Evolutionary conservation across 92 coral and sea anemone genomes (phyloP).

Genomic region (Umimayanthus chanpuru): DNA sequence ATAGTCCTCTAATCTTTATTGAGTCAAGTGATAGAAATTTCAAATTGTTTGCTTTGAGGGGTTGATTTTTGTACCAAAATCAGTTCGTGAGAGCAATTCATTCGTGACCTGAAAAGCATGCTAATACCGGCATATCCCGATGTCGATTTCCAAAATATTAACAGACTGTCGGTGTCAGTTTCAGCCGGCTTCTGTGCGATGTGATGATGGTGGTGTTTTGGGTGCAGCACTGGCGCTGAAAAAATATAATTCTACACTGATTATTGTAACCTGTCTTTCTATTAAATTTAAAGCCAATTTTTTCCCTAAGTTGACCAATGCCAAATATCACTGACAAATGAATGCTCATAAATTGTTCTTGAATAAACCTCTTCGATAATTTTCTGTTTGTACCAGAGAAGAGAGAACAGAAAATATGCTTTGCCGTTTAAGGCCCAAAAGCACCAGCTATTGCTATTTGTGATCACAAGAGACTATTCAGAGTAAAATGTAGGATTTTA

Average conservation of each 20-base stretch:
- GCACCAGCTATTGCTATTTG: slow-evolving; percentile 4
- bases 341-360: not conserved
- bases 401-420: not conserved
- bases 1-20: slow-evolving; percentile 66
- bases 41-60: slow-evolving; percentile 50
- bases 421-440: not conserved
- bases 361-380: not conserved
- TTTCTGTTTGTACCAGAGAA: slow-evolving; percentile 23
- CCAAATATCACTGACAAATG: not conserved
- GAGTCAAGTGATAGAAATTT: slow-evolving; percentile 52
- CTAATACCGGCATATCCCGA: not conserved
- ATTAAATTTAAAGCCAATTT: not conserved
- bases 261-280: not conserved
- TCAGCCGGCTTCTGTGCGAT: slow-evolving; percentile 17
- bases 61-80: slow-evolving; percentile 14
- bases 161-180: slow-evolving; percentile 13
- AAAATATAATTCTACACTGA: not conserved
- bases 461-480: not conserved
- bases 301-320: not conserved
- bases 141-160: slow-evolving; percentile 1
- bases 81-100: not conserved
- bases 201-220: not conserved
- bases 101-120: slow-evolving; percentile 28
- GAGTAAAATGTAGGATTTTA: not conserved
- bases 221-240: not conserved